Conservation (phyloP, 64 coral and sea anemone species). For the Acropora yongei region DNA sequence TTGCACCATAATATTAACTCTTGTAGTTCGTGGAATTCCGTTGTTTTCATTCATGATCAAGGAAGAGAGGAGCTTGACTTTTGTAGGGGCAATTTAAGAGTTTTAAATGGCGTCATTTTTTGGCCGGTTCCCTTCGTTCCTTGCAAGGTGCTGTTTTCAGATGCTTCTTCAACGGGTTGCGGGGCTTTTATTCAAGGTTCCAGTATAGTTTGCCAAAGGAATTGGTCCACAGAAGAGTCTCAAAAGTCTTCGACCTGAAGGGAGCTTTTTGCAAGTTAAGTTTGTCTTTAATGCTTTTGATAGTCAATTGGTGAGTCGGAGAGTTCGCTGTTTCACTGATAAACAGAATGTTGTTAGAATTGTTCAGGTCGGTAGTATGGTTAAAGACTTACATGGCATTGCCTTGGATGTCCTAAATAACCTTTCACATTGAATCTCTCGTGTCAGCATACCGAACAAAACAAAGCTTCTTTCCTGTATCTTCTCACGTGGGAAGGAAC, state of each 20-base stretch:
- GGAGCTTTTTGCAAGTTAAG: conserved; percentile 1
- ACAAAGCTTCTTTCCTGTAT: too few relatives aligned
- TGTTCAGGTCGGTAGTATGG: conserved; percentile 39
- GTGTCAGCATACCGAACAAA: too few relatives aligned
- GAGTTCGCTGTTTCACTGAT: conserved; percentile 22
- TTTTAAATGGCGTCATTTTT: neutral
- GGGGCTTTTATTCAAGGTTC: conserved; percentile 10
- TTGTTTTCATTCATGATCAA: neutral
- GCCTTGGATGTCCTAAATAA: neutral
- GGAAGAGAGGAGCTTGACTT: neutral
- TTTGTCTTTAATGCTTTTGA: neutral
- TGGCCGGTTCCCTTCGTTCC: neutral
- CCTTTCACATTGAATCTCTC: neutral
- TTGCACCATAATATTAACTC: neutral
- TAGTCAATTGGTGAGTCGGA: neutral
- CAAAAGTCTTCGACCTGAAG: conserved; percentile 46
- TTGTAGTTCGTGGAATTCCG: neutral
- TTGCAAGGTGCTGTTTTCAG: neutral
- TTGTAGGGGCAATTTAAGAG: neutral
- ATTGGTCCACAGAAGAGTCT: conserved; percentile 17
- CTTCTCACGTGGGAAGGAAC: too few relatives aligned
- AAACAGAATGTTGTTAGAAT: neutral
- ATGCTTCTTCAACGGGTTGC: neutral
- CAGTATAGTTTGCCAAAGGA: neutral
- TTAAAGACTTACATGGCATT: conserved; percentile 21